A percentile compares a stretch with the other conserved stretches of the same genome.
Evolutionary conservation across 2,113 vertebrate genomes (phyloP).

Genomic region (Hipposideros armiger): DNA sequence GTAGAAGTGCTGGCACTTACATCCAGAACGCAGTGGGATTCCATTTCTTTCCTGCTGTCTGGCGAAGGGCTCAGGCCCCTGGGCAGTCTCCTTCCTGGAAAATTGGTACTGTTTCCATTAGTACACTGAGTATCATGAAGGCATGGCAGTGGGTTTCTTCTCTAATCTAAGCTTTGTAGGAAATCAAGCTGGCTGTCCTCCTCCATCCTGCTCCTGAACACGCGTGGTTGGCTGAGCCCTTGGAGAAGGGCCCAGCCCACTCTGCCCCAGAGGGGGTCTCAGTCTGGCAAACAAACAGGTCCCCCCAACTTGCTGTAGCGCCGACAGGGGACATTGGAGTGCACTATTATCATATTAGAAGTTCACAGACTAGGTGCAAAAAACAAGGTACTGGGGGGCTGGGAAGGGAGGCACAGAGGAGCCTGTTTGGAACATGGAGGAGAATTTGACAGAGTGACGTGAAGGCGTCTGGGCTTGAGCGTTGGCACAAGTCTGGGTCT

Average conservation of each 20-base stretch:
- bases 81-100: constrained; percentile 68
- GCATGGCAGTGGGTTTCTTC: constrained; percentile 71
- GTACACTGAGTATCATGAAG: constrained; percentile 80
- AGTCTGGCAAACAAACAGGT: background rate
- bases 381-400: background rate
- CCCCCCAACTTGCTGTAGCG: background rate
- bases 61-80: constrained; percentile 78
- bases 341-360: background rate
- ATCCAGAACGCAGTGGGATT: constrained; percentile 85
- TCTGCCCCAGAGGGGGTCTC: background rate
- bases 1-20: constrained; percentile 91
- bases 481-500: background rate
- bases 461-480: background rate
- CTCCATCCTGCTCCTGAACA: background rate
- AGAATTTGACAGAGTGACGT: background rate
- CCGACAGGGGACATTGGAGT: background rate
- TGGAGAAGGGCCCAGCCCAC: background rate
- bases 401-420: background rate
- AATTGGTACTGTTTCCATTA: constrained; percentile 81
- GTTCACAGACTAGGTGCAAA: background rate
- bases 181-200: background rate
- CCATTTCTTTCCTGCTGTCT: constrained; percentile 86
- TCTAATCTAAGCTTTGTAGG: constrained; percentile 70
- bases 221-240: background rate
- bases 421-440: background rate